Evolutionary conservation across 1,140 invertebrate species (phyloP).

Genomic region (Brachionus calyciflorus): DNA sequence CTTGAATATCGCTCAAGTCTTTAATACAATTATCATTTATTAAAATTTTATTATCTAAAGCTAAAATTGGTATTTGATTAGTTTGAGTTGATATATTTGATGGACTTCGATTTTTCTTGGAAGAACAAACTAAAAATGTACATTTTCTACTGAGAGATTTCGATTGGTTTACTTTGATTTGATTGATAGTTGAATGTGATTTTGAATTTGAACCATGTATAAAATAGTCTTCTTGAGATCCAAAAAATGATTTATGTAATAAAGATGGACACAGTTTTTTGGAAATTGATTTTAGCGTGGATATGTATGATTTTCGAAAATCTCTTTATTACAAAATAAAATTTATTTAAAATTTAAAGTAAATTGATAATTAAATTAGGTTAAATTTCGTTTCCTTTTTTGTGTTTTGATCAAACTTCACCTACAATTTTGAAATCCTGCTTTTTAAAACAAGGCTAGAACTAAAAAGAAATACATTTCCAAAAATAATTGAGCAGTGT

Average conservation of each 20-base stretch:
- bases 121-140: neutral
- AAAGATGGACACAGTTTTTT: constrained; percentile 1
- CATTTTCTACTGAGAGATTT: neutral
- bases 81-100: neutral
- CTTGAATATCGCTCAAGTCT: constrained; percentile 28
- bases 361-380: too few species aligned
- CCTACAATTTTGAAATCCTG: too few species aligned
- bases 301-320: constrained; percentile 36
- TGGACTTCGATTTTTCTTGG: neutral
- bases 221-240: neutral
- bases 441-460: too few species aligned
- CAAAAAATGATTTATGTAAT: constrained; percentile 9
- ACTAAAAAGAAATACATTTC: too few species aligned
- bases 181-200: neutral
- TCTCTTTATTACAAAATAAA: constrained; percentile 10
- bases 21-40: too few species aligned
- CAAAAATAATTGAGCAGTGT: too few species aligned
- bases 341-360: constrained; percentile 7
- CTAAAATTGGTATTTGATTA: too few species aligned
- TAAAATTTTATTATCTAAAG: too few species aligned
- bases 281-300: constrained; percentile 14
- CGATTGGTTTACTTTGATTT: neutral
- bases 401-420: too few species aligned
- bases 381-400: too few species aligned
- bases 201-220: neutral